A percentile compares a stretch with the other conserved stretches of the same genome.
These are phyloP conservation scores for Ovis canadensis DNA, from an alignment of 2,113 vertebrate species.

Conservation along the genomic window DNA sequence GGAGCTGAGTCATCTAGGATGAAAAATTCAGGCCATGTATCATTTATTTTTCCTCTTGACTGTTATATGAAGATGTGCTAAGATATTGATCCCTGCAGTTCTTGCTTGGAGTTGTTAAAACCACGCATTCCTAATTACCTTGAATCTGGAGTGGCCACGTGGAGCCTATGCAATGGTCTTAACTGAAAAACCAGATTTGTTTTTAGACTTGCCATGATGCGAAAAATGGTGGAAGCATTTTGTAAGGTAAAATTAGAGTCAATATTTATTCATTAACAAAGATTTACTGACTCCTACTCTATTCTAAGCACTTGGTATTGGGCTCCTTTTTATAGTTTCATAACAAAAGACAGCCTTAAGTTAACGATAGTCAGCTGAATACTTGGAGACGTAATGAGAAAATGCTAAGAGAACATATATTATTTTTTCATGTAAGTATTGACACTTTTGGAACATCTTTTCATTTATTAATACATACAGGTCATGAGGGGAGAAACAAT, in stretches of 20 bases:
- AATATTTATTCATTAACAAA: not conserved
- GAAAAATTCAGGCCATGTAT: not conserved
- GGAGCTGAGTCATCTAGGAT: not conserved
- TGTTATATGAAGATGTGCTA: not conserved
- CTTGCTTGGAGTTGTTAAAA: not conserved
- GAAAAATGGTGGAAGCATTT: not conserved
- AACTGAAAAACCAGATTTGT: not conserved
- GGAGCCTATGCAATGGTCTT: not conserved
- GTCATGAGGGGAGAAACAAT: not conserved
- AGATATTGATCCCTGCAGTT: not conserved
- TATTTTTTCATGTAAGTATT: not conserved
- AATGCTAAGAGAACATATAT: not conserved
- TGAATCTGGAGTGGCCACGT: not conserved
- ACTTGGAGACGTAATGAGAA: not conserved
- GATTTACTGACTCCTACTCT: not conserved
- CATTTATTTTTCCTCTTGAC: not conserved
- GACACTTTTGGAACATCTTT: not conserved
- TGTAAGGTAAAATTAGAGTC: not conserved
- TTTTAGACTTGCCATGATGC: not conserved
- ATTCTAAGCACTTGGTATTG: not conserved
- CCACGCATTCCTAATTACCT: not conserved
- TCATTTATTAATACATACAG: not conserved
- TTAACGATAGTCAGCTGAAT: not conserved
- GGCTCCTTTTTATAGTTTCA: not conserved
- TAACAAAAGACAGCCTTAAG: not conserved